A percentile compares a stretch with the other conserved stretches of the same genome.
These are phyloP conservation scores for Matsumurasca onukii DNA, from an alignment of 1,140 invertebrate species.

Conservation along the genomic window DNA sequence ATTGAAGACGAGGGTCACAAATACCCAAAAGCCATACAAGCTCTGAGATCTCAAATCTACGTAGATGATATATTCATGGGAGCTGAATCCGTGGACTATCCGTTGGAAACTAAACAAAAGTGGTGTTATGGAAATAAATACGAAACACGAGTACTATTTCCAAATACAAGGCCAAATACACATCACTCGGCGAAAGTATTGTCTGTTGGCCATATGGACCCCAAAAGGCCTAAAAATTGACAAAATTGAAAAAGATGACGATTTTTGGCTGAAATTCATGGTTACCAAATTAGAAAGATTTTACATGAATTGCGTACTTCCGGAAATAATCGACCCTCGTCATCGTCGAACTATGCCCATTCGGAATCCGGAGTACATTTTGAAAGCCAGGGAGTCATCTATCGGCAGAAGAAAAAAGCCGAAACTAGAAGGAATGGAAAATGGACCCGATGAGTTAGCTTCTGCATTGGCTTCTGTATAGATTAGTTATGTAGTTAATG, in stretches of 20 bases:
- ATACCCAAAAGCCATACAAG: not conserved
- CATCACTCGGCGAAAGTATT: constrained; percentile 32
- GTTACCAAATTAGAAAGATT: constrained; percentile 39
- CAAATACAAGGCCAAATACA: constrained; percentile 36
- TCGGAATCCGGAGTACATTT: constrained; percentile 39
- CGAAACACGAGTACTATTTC: constrained; percentile 1
- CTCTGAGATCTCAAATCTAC: not conserved
- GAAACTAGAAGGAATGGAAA: no score
- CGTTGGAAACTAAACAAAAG: not conserved
- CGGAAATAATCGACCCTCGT: constrained; percentile 46
- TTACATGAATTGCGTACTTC: constrained; percentile 44
- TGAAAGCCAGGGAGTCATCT: not conserved
- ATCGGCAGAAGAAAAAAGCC: no score
- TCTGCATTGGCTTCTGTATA: no score
- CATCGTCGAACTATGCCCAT: constrained; percentile 41
- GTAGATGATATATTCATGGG: not conserved
- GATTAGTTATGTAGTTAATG: no score
- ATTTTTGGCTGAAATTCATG: constrained; percentile 41
- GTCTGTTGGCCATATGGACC: constrained; percentile 38
- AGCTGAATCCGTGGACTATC: not conserved
- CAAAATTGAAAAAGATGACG: constrained; percentile 37
- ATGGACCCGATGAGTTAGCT: no score
- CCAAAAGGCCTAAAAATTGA: constrained; percentile 33
- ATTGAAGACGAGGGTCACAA: not conserved
- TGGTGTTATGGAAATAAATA: no score